Evolutionary conservation across 2,888 invertebrate species (phyloP).

Genomic region (Buathra laborator): DNA sequence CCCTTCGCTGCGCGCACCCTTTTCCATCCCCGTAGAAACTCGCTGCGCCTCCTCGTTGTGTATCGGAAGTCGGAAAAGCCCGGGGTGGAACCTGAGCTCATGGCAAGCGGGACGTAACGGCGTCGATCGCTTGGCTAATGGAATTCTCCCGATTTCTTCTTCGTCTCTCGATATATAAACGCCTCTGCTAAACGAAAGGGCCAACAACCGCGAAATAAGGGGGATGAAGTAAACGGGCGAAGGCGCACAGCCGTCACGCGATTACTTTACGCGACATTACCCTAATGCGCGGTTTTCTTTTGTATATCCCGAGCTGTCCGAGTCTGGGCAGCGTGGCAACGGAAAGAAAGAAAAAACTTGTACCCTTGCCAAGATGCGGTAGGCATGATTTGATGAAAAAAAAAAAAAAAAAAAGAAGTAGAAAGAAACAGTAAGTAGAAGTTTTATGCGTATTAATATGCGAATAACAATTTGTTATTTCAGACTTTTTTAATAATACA

Average conservation of each 20-base stretch:
- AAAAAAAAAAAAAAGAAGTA: background rate
- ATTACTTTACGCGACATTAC: slow-evolving; percentile 80
- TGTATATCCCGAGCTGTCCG: slow-evolving; percentile 13
- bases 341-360: background rate
- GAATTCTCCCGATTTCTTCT: slow-evolving; percentile 65
- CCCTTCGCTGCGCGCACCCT: slow-evolving; percentile 1
- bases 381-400: background rate
- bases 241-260: slow-evolving; percentile 63
- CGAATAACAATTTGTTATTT: background rate
- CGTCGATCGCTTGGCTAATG: slow-evolving; percentile 71
- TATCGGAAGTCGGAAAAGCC: slow-evolving; percentile 29
- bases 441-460: background rate
- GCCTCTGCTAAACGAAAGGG: slow-evolving; percentile 35
- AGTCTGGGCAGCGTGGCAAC: background rate
- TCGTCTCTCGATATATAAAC: slow-evolving; percentile 4
- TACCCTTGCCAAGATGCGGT: background rate
- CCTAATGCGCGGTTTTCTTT: slow-evolving; percentile 74
- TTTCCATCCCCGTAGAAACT: slow-evolving; percentile 17
- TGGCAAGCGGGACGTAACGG: slow-evolving; percentile 5
- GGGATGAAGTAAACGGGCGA: slow-evolving; percentile 1
- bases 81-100: background rate
- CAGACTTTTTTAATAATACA: background rate
- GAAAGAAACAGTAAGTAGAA: background rate
- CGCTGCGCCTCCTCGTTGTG: background rate
- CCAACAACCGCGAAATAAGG: slow-evolving; percentile 47